Percentiles rank a stretch among this genome's conserved stretches.
These are phyloP conservation scores for Brachymystax lenok DNA, from an alignment of 2,797 vertebrate species.

Conservation along the genomic window DNA sequence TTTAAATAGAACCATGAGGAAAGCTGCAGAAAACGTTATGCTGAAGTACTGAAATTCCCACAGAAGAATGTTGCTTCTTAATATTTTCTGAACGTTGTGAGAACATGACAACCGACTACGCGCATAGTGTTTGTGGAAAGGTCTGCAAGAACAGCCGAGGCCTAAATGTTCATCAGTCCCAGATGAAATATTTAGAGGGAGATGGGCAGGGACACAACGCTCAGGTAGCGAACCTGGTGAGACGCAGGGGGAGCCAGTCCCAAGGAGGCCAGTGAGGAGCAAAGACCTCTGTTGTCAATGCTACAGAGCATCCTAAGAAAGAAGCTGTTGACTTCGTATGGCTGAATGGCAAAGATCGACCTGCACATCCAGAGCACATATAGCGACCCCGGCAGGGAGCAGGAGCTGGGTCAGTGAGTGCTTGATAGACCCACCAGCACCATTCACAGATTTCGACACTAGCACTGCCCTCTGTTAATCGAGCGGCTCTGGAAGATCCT, in stretches of 20 bases:
- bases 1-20: no score
- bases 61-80: no score
- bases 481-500: constrained; percentile 13
- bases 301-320: constrained; percentile 4
- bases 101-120: not conserved
- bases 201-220: constrained; percentile 8
- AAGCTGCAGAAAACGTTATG: no score
- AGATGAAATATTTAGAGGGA: constrained; percentile 17
- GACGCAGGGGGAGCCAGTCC: constrained; percentile 15
- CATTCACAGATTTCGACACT: not conserved
- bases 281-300: no score
- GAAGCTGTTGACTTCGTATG: not conserved
- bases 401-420: not conserved
- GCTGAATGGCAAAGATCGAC: constrained; percentile 21
- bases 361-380: constrained; percentile 1
- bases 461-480: not conserved
- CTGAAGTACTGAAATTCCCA: no score
- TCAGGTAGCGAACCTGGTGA: constrained; percentile 26
- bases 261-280: constrained; percentile 20
- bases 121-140: constrained; percentile 18
- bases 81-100: no score
- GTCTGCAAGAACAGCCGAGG: constrained; percentile 9
- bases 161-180: constrained; percentile 22
- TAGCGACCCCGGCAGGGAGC: constrained; percentile 1
- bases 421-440: not conserved